Evolutionary conservation across 2,113 vertebrate genomes (phyloP).

Genomic region (Gobiocypris rarus): DNA sequence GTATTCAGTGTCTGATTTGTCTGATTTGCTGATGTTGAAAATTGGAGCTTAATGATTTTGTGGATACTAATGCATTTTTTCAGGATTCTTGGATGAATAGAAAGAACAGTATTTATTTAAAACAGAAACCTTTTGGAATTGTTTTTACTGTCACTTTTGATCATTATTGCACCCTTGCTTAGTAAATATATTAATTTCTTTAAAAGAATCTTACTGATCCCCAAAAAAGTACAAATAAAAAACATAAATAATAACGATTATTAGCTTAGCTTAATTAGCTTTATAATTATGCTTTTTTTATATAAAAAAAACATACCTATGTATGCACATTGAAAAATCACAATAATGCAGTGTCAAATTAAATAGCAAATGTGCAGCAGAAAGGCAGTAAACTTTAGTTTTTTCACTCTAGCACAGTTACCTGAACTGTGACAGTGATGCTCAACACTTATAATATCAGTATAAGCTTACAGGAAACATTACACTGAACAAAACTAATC

Average conservation of each 20-base stretch:
- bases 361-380: background rate
- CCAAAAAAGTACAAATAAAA: background rate
- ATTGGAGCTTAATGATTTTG: no score
- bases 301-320: no score
- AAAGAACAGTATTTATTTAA: background rate
- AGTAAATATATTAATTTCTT: background rate
- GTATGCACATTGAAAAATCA: background rate
- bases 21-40: no score
- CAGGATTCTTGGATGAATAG: background rate
- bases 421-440: background rate
- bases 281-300: no score
- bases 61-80: background rate
- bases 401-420: background rate
- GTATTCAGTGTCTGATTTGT: background rate
- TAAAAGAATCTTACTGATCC: no score
- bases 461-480: background rate
- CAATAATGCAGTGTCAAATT: background rate
- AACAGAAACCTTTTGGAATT: no score
- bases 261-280: no score
- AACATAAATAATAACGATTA: background rate
- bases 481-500: background rate
- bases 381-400: background rate
- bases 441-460: background rate
- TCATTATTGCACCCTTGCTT: background rate
- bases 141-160: background rate